A percentile compares a stretch with the other conserved stretches of the same genome.
phyloP scores from a whole-genome alignment of 2,797 vertebrate species.

The Distichodus sexfasciatus region DNA sequence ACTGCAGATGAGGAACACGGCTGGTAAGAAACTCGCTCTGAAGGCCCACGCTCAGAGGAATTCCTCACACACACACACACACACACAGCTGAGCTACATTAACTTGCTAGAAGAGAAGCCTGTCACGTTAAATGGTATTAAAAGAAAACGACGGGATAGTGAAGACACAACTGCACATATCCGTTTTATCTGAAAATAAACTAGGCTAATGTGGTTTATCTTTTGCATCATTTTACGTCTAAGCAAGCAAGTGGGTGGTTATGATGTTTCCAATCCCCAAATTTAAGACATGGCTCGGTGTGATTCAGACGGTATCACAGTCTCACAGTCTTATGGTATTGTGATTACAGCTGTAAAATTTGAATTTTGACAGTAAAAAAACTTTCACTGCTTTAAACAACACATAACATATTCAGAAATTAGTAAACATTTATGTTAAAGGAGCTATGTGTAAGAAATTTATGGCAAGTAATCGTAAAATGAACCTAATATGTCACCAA shows the following conservation, averaged over 20 bases:
- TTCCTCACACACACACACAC: constrained; percentile 12
- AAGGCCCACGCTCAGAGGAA: constrained; percentile 20
- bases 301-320: too few relatives aligned
- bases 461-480: too few relatives aligned
- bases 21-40: constrained; percentile 43
- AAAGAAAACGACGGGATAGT: constrained; percentile 19
- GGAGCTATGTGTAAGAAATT: too few relatives aligned
- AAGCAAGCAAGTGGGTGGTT: background rate
- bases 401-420: too few relatives aligned
- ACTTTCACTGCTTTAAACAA: too few relatives aligned
- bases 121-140: constrained; percentile 24
- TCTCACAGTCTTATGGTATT: too few relatives aligned
- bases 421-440: too few relatives aligned
- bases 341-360: too few relatives aligned
- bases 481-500: too few relatives aligned
- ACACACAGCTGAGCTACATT: constrained; percentile 40
- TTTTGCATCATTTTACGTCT: constrained; percentile 7
- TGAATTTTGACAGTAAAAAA: too few relatives aligned
- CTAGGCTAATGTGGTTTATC: constrained; percentile 8
- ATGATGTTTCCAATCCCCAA: background rate
- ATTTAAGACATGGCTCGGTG: too few relatives aligned
- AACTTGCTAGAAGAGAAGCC: constrained; percentile 16
- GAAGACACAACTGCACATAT: background rate
- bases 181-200: background rate
- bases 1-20: constrained; percentile 70